These are phyloP conservation scores for Craterocephalus amniculus DNA, from an alignment of 2,797 vertebrate genomes.

Conservation along the genomic window DNA sequence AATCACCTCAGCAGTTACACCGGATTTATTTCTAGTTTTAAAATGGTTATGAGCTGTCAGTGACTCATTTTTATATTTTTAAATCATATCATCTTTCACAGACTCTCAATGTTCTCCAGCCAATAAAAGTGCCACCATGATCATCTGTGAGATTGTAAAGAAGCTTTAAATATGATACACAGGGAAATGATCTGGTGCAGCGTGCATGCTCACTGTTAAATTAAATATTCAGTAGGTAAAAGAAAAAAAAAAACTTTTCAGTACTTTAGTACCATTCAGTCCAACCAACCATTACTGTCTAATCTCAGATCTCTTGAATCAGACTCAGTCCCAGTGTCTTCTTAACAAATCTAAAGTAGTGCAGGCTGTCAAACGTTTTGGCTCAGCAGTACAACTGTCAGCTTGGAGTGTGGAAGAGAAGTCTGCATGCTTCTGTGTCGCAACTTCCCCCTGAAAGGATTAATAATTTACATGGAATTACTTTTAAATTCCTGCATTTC, in stretches of 20 bases:
- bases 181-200: slow-evolving; percentile 47
- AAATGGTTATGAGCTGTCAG: slow-evolving; percentile 76
- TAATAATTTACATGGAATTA: slow-evolving; percentile 79
- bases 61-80: slow-evolving; percentile 69
- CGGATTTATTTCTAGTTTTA: slow-evolving; percentile 72
- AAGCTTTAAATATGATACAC: slow-evolving; percentile 33
- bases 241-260: slow-evolving; percentile 26
- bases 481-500: slow-evolving; percentile 73
- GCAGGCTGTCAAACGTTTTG: slow-evolving; percentile 79
- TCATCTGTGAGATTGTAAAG: slow-evolving; percentile 51
- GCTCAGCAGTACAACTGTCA: slow-evolving; percentile 76
- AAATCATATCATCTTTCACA: slow-evolving; percentile 64
- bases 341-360: slow-evolving; percentile 74
- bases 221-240: slow-evolving; percentile 50
- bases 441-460: slow-evolving; percentile 68
- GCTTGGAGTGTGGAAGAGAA: slow-evolving; percentile 67
- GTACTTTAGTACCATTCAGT: slow-evolving; percentile 52
- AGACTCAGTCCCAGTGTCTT: slow-evolving; percentile 67
- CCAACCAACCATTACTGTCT: slow-evolving; percentile 57
- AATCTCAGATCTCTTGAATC: slow-evolving; percentile 70
- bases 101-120: slow-evolving; percentile 46
- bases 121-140: slow-evolving; percentile 71
- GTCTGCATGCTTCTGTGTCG: slow-evolving; percentile 61
- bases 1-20: slow-evolving; percentile 65
- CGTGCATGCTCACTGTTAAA: slow-evolving; percentile 37